phyloP scores from a whole-genome alignment of 1,140 invertebrate species.

The Periplaneta americana region DNA sequence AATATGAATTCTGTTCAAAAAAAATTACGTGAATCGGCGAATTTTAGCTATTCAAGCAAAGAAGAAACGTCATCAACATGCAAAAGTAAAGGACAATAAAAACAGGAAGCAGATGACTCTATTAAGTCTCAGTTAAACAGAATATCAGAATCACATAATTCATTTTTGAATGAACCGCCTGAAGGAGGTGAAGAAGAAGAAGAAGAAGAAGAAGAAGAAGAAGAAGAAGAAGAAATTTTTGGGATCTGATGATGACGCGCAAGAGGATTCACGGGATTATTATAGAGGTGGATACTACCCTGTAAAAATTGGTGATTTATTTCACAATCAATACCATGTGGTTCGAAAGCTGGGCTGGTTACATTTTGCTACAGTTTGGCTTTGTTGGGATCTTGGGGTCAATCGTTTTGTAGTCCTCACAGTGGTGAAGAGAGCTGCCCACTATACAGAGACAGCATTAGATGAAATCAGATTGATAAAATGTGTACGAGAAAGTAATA shows the following conservation, averaged over 20 bases:
- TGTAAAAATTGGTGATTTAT: constrained; percentile 93
- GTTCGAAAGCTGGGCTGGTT: constrained; percentile 97
- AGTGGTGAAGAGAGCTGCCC: constrained; percentile 95
- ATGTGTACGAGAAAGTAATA: constrained; percentile 60
- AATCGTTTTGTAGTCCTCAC: constrained; percentile 95
- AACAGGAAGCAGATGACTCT: constrained; percentile 47
- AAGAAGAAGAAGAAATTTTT: constrained; percentile 61
- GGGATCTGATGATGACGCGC: constrained; percentile 85
- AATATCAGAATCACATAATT: constrained; percentile 45
- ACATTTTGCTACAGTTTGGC: constrained; percentile 97
- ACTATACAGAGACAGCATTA: constrained; percentile 96
- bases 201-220: no score
- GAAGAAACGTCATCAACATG: constrained; percentile 81
- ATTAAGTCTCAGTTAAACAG: constrained; percentile 33
- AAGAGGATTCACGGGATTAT: constrained; percentile 92
- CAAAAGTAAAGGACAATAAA: constrained; percentile 74
- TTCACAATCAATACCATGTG: constrained; percentile 89
- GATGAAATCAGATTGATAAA: constrained; percentile 98
- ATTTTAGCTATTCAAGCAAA: constrained; percentile 83
- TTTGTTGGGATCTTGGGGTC: constrained; percentile 89
- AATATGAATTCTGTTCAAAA: constrained; percentile 72
- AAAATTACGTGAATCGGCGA: constrained; percentile 80
- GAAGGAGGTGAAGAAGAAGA: constrained; percentile 57
- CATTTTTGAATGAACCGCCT: constrained; percentile 77
- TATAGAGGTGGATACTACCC: constrained; percentile 96